These are phyloP conservation scores for Epirrhoe alternata DNA, from an alignment of 2,888 invertebrate genomes.

Conservation along the genomic window DNA sequence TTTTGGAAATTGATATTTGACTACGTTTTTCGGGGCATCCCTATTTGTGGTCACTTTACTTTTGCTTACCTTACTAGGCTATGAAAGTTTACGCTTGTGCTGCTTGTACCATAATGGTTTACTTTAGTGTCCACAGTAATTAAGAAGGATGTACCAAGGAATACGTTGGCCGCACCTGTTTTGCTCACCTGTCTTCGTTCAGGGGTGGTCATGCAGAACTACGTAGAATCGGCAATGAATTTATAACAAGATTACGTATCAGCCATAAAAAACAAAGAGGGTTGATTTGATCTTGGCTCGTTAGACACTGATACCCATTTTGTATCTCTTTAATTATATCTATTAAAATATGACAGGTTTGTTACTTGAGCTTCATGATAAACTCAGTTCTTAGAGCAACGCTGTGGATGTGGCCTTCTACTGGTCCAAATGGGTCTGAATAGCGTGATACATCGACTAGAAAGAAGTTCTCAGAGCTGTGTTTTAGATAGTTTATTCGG, in stretches of 20 bases:
- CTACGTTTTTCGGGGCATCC: too few relatives aligned
- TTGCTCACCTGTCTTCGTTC: conserved; percentile 58
- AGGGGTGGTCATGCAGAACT: conserved; percentile 13
- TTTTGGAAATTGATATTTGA: too few relatives aligned
- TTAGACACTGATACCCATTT: not conserved
- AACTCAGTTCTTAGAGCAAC: too few relatives aligned
- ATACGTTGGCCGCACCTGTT: conserved; percentile 59
- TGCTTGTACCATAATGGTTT: conserved; percentile 21
- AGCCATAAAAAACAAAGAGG: not conserved
- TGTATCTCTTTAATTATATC: too few relatives aligned
- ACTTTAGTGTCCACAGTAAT: conserved; percentile 36
- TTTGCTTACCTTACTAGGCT: not conserved
- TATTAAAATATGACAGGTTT: too few relatives aligned
- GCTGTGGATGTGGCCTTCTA: too few relatives aligned
- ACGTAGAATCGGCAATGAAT: conserved; percentile 4
- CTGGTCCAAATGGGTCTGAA: too few relatives aligned
- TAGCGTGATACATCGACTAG: too few relatives aligned
- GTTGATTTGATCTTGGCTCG: not conserved
- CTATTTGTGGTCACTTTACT: not conserved
- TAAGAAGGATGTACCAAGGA: conserved; percentile 32
- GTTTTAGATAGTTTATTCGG: too few relatives aligned
- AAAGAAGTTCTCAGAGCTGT: too few relatives aligned
- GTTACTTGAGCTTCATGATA: too few relatives aligned
- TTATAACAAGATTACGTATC: conserved; percentile 9
- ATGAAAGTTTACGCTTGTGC: not conserved